phyloP scores from a whole-genome alignment of 2,888 invertebrate genomes.

The Yponomeuta cagnagella region DNA sequence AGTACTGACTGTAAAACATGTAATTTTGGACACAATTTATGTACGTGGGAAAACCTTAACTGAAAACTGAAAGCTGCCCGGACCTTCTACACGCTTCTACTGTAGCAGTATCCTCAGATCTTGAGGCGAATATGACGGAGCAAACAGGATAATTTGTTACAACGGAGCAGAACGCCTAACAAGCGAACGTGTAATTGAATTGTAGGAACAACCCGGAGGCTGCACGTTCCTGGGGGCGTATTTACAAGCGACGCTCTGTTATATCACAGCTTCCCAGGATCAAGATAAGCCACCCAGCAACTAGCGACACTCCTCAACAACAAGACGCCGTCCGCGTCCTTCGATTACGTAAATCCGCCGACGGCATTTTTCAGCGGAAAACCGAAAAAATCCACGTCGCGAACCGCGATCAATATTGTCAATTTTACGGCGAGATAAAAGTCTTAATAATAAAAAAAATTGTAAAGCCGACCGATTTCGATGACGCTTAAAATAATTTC shows the following conservation, averaged over 20 bases:
- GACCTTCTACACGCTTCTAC: neutral
- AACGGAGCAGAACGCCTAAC: neutral
- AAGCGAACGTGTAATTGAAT: constrained; percentile 4
- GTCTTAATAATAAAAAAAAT: neutral
- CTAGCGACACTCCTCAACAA: neutral
- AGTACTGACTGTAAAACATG: no score
- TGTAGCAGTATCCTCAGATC: neutral
- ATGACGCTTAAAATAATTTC: neutral
- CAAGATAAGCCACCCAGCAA: constrained; percentile 37
- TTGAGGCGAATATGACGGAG: neutral
- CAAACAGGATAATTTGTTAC: constrained; percentile 8
- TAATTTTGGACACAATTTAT: no score
- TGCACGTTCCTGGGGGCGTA: neutral
- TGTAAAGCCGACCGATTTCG: neutral
- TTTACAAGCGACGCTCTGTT: neutral
- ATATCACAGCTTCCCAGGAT: constrained; percentile 1
- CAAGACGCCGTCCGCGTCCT: constrained; percentile 28
- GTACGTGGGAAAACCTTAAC: no score
- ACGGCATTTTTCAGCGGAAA: constrained; percentile 35
- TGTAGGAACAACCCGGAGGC: constrained; percentile 4
- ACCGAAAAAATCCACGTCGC: neutral
- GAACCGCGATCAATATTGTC: constrained; percentile 14
- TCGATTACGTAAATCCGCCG: constrained; percentile 60
- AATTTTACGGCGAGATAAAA: neutral
- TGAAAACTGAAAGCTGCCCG: no score